Base-by-base conservation (phyloP, 2,888 invertebrate species). In the Scaptomyza tumidula region DNA sequence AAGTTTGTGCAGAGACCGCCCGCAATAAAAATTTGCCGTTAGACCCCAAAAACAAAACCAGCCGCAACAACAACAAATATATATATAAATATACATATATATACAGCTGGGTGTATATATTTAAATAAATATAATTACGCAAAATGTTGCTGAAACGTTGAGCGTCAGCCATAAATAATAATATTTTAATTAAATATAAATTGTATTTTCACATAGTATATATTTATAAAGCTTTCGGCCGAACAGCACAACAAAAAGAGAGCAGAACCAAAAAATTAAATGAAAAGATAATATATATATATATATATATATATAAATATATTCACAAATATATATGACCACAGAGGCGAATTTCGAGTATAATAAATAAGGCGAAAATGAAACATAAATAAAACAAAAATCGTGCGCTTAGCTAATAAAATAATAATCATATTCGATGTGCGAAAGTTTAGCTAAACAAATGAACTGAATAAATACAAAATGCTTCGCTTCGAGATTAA, bases 111-210 rank as follows among this genome's bases (percentile, higher is more conserved):
- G 24, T 5, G 24, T 24, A 24, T 24, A 24, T 24, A 75, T 76
- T 78, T 84, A 83, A 80, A 86, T 82, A 82, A 86, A 82, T 83
- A 83, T 81, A 83, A 83, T 86, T 81, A 83, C 76, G 71, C 63
- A 37, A 66, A 67, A 67, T 69, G 66, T 41, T 41, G 41, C 41
- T 10, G 16, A 41, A 41, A 39, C 44, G 68, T 43, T 44, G 41
- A 45, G 52, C 53, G 64, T 48, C 62, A 58, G 75, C 76, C 85
- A 86, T 83, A 86, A 83, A 83, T 83, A 83, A 86, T 86, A 86
- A 83, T 83, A 86, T 83, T 83, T 86, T 81, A 86, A 83, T 86
- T 84, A 83, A 86, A 86, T 86, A 83, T 78, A 84, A 84, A 78
- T 84, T 78, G 68, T 72, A 70, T 80, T 72, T 33, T 33, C 63